phyloP scores from a whole-genome alignment of 1,140 invertebrate species.

The Popillia japonica region DNA sequence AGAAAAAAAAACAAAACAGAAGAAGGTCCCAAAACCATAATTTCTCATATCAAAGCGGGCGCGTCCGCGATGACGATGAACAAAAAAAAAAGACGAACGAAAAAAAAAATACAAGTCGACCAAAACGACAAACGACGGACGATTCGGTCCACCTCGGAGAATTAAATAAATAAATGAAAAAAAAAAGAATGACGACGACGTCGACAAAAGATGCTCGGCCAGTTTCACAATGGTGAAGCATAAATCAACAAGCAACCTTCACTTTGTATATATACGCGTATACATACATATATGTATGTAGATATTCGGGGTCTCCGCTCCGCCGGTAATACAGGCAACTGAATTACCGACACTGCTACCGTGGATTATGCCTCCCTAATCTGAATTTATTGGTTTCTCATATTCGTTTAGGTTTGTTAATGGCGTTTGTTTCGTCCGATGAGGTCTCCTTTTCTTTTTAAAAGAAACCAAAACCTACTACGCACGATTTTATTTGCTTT shows the following conservation, averaged over 20 bases:
- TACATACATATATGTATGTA: too few species aligned
- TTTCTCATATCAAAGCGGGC: neutral
- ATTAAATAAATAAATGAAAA: neutral
- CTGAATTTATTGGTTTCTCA: slow-evolving; percentile 43
- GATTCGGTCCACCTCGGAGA: neutral
- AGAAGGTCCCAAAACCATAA: neutral
- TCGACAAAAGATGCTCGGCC: slow-evolving; percentile 31
- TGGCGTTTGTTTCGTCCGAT: slow-evolving; percentile 39
- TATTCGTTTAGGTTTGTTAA: slow-evolving; percentile 43
- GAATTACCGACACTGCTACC: slow-evolving; percentile 42
- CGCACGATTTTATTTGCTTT: neutral
- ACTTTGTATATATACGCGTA: too few species aligned
- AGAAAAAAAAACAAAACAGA: neutral
- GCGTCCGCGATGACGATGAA: neutral
- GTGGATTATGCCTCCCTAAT: slow-evolving; percentile 42
- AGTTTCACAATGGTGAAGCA: slow-evolving; percentile 36
- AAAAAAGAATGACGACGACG: neutral
- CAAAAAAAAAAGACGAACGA: neutral
- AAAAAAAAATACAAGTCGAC: too few species aligned
- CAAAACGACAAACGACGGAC: neutral
- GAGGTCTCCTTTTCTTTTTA: neutral
- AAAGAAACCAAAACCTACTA: too few species aligned
- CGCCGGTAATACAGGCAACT: slow-evolving; percentile 39
- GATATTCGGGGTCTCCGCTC: neutral
- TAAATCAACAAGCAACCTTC: slow-evolving; percentile 41